Conservation (phyloP, 2,797 vertebrate genomes). For the Coregonus ussuriensis region DNA sequence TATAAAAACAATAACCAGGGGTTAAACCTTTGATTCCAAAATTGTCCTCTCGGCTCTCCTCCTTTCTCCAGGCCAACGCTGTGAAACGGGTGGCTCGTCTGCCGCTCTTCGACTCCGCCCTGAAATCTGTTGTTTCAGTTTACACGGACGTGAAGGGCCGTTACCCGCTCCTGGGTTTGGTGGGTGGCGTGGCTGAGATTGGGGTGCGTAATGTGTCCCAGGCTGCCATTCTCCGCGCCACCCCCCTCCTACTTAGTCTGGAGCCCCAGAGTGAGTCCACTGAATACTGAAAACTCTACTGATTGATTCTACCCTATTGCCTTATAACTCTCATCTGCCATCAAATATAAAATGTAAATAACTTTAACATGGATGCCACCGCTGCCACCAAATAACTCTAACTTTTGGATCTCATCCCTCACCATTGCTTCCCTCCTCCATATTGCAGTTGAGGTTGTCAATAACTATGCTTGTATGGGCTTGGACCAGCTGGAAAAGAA, state of each 20-base stretch:
- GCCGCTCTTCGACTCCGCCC: conserved; percentile 63
- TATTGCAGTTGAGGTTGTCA: conserved; percentile 64
- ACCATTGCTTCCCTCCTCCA: not conserved
- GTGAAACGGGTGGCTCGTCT: conserved; percentile 55
- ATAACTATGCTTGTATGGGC: conserved; percentile 62
- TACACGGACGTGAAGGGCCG: conserved; percentile 63
- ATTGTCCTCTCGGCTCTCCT: not conserved
- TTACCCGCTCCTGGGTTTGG: conserved; percentile 64
- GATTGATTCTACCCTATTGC: no score
- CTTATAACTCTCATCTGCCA: no score
- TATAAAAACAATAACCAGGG: not conserved
- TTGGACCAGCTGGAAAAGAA: conserved; percentile 68
- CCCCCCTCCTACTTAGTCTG: conserved; percentile 38
- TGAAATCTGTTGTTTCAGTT: conserved; percentile 48
- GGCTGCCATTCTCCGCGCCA: conserved; percentile 45
- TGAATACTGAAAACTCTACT: not conserved
- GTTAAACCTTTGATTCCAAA: not conserved
- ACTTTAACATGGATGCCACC: not conserved
- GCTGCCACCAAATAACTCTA: not conserved
- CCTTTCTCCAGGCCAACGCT: conserved; percentile 53
- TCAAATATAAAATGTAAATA: no score
- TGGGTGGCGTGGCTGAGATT: conserved; percentile 63
- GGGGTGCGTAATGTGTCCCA: conserved; percentile 54
- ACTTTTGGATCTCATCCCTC: not conserved
- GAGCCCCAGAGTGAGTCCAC: conserved; percentile 39